A percentile compares a stretch with the other conserved stretches of the same genome.
phyloP scores from a whole-genome alignment of 2,888 invertebrate genomes.

The Latrodectus elegans region DNA sequence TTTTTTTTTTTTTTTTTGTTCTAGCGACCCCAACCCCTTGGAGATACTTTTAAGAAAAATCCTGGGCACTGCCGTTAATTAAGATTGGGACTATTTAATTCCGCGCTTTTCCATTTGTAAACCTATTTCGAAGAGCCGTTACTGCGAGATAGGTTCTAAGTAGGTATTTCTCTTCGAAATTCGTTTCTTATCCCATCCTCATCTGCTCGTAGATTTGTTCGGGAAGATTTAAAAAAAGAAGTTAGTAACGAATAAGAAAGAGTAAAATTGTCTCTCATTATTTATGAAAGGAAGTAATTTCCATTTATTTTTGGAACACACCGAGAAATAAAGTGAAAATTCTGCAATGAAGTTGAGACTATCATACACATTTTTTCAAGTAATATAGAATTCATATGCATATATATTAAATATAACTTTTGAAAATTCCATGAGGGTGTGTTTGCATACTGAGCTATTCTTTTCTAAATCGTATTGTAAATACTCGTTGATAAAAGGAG shows the following conservation, averaged over 20 bases:
- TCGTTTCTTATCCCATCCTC: neutral
- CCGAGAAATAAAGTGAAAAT: too few species aligned
- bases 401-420: too few species aligned
- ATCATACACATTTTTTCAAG: too few species aligned
- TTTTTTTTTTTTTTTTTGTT: too few species aligned
- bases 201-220: neutral
- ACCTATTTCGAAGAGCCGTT: conserved; percentile 35
- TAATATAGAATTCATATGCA: too few species aligned
- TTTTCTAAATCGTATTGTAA: too few species aligned
- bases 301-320: neutral
- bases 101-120: conserved; percentile 51
- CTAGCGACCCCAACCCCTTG: neutral
- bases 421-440: too few species aligned
- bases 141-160: conserved; percentile 35
- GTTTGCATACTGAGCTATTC: too few species aligned
- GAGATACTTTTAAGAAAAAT: conserved; percentile 46
- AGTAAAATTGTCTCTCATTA: neutral
- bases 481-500: too few species aligned
- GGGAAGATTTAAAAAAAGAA: neutral
- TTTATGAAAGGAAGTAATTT: neutral
- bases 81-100: conserved; percentile 58
- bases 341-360: too few species aligned
- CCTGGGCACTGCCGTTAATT: conserved; percentile 51
- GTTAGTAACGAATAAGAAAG: neutral
- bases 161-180: conserved; percentile 18